Base-by-base conservation (phyloP, 2,113 vertebrate genomes). In the Sporophila hypoxantha region DNA sequence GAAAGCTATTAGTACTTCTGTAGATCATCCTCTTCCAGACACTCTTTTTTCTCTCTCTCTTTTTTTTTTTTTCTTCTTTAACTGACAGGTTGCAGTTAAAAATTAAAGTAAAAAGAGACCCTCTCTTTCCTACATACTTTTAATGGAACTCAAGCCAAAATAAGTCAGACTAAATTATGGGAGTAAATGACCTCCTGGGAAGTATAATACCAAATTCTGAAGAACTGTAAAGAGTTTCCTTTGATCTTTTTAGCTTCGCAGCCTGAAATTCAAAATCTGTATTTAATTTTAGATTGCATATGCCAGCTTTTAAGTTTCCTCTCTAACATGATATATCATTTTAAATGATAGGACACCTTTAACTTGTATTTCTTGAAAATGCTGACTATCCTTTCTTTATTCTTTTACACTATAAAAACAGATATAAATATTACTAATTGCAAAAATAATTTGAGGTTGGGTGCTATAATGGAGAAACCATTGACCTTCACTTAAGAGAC, bases 161-260 rank as follows among this genome's bases (percentile, higher is more conserved):
- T 97, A 98, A 97, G 96, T 97, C 97, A 97, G 95, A 97, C 96
- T 97, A 97, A 97, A 97, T 98, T 97, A 97, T 96, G 95, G 95
- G 94, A 97, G 95, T 96, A 97, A 97, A 97, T 97, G 97, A 97
- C 96, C 97, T 97, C 95, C 96, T 2, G 87, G 95, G 95, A 97
- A 97, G 94, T 95, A 97, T 97, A 97, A 97, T 97, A 96, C 94
- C 95, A 96, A 97, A 97, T 97, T 97, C 95, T 91, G 96, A 97
- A 97, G 96, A 96, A 97, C 93, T 96, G 75, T 96, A 96, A 97
- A 97, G 96, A 94, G 88, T 97, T 96, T 95, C 94, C 96, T 97
- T 97, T 97, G 96, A 97, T 97, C 96, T 97, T 96, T 97, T 97
- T 96, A 97, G 96, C 96, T 97, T 96, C 85, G 92, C 90, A 96